Base-by-base conservation (phyloP, 2,888 invertebrate genomes). In the Parthenolecanium corni region DNA sequence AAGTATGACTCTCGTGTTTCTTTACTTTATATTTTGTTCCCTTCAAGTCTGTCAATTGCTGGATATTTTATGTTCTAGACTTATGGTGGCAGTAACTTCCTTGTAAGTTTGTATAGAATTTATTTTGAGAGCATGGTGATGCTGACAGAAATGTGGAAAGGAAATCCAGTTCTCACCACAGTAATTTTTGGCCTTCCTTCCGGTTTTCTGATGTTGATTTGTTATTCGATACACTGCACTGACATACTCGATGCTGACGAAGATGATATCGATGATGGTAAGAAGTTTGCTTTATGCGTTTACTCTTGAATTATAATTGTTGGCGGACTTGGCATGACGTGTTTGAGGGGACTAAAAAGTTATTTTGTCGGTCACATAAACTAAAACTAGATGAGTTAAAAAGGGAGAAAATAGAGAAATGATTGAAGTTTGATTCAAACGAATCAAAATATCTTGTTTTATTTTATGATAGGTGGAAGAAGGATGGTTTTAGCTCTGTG, bases 221-320 rank as follows among this genome's bases (percentile, higher is more conserved):
- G 92, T 72, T 97, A 97, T 74, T 92, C 94, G 1, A 85, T 95
- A 66, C 97, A 93, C 75, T 97, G 96, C 73, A 87, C 92, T 58
- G 96, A 97, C 73, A 91, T 96, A 70, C 77, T 94, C 67, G 95
- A 94, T 73, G 90, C 90, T 1, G 85, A 87, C 51, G 91, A 90
- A 64, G 88, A 88, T 62, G 88, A 88, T 66, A 74, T 74, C 64
- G 79, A 78, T 70, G 67, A 67, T 64, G 76, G 76, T 74, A 54
- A 63, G 11, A 52, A 4, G 2, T 20, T 12, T 51, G 11, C n/a
- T 14, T 16, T 47, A 18, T 16, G 11, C 12, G 14, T 47, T 46
- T 16, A n/a, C 11, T 12, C 16, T 47, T 14, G 14, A n/a, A n/a
- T 38, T 14, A 38, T n/a, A n/a, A n/a, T n/a, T n/a, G n/a, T n/a